Base-by-base conservation (phyloP, 2,888 invertebrate genomes). In the Meghimatium bilineatum region DNA sequence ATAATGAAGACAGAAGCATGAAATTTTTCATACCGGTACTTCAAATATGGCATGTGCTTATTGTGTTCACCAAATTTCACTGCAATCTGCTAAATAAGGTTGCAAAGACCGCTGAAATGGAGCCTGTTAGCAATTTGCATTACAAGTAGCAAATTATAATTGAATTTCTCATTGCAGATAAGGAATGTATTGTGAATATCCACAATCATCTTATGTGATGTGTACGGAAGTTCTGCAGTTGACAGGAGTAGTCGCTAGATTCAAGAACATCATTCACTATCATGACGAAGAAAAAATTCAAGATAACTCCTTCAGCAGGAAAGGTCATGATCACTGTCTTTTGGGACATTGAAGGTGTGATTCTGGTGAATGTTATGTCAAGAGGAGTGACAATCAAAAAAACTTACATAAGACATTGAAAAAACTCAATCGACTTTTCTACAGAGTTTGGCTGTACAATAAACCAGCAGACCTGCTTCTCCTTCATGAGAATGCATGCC, bases 141-240 rank as follows among this genome's bases (percentile, higher is more conserved):
- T 67, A 32, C 29, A 32, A 10, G 67, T 29, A 34, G 32, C 67
- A 5, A 67, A 67, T 34, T 71, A 38, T 36, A 6, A 71, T 71
- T 36, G 38, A 71, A 23, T 26, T 71, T 71, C 71, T 71, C 10
- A 38, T 38, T 71, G 71, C 71, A 38, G 71, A 71, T 20, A 71
- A 71, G 71, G 71, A 71, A 71, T 38, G 26, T 2, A 38, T 71
- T 71, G 71, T 71, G 71, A 71, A 71, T 38, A 71, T 71, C 38
- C 71, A 71, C 71, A 71, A 71, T 26, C 8, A 36, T 71, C 38
- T 71, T 12, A n/a, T 71, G 38, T 71, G 38, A 36, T 38, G 71
- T 71, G 38, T 36, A 71, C 5, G 38, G 26, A 71, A 71, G 23
- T 38, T 20, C 6, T 71, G 71, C 23, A 71, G 36, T 71, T 26